phyloP scores from a whole-genome alignment of 2,888 invertebrate genomes.

The Agrenia bidenticulata region DNA sequence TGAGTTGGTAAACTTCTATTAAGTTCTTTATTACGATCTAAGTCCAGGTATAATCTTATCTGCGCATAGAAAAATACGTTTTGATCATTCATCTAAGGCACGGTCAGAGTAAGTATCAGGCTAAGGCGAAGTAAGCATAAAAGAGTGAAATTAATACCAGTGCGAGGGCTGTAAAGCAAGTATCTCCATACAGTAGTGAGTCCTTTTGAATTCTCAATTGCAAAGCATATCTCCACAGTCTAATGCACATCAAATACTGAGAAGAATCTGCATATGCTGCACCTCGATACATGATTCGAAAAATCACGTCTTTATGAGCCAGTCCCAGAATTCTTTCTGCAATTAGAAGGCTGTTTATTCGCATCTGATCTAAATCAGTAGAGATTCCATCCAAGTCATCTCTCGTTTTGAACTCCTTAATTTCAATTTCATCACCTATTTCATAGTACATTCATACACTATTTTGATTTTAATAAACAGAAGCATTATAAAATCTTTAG shows the following conservation, averaged over 20 bases:
- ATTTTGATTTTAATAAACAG: conserved; percentile 3
- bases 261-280: conserved; percentile 62
- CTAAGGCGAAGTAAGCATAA: conserved; percentile 56
- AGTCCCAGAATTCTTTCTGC: conserved; percentile 78
- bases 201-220: conserved; percentile 76
- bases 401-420: conserved; percentile 68
- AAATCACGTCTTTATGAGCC: conserved; percentile 83
- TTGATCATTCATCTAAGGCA: too few relatives aligned
- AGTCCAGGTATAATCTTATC: conserved; percentile 52
- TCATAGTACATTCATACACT: not conserved
- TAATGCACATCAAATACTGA: conserved; percentile 76
- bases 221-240: conserved; percentile 81
- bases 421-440: conserved; percentile 42
- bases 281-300: conserved; percentile 68
- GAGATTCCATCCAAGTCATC: conserved; percentile 71
- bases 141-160: conserved; percentile 68
- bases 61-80: too few relatives aligned
- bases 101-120: too few relatives aligned
- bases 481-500: not conserved
- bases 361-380: conserved; percentile 79
- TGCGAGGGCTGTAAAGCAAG: conserved; percentile 83
- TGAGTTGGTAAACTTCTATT: conserved; percentile 36
- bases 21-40: conserved; percentile 47
- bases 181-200: conserved; percentile 71
- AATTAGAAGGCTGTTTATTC: conserved; percentile 83